Percentiles rank a stretch among this genome's conserved stretches.
Evolutionary conservation across 2,888 invertebrate genomes (phyloP).

Genomic region (Polydrusus pterygomalis): DNA sequence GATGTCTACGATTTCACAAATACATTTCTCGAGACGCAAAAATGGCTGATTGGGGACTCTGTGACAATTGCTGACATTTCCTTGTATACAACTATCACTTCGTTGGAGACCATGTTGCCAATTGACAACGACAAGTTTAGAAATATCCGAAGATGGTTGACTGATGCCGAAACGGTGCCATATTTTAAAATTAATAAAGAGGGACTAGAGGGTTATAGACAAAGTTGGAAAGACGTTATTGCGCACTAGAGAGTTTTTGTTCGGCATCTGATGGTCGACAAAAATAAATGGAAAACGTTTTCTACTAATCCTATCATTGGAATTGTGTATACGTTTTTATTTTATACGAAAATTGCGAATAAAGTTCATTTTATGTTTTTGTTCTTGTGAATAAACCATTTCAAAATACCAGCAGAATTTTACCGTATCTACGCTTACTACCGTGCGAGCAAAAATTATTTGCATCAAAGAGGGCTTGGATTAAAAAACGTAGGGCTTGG

Average conservation of each 20-base stretch:
- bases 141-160: constrained; percentile 65
- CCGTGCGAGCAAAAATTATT: too few relatives aligned
- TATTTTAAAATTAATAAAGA: constrained; percentile 58
- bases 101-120: constrained; percentile 44
- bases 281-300: not conserved
- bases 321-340: too few relatives aligned
- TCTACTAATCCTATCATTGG: too few relatives aligned
- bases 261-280: not conserved
- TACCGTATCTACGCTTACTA: too few relatives aligned
- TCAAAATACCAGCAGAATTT: too few relatives aligned
- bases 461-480: too few relatives aligned
- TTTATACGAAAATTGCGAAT: too few relatives aligned
- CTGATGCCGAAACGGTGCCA: constrained; percentile 64
- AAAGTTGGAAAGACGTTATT: constrained; percentile 25
- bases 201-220: constrained; percentile 27
- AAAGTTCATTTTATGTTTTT: too few relatives aligned
- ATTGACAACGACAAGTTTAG: constrained; percentile 56
- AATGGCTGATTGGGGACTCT: constrained; percentile 41
- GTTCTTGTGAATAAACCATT: too few relatives aligned
- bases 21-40: constrained; percentile 67
- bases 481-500: too few relatives aligned
- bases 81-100: constrained; percentile 34
- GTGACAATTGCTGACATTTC: constrained; percentile 51
- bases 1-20: constrained; percentile 73
- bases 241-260: constrained; percentile 4